Evolutionary conservation across 2,113 vertebrate genomes (phyloP), one percentile per base, ranked within the genome.

Genomic region (Phaethornis superciliosus): DNA sequence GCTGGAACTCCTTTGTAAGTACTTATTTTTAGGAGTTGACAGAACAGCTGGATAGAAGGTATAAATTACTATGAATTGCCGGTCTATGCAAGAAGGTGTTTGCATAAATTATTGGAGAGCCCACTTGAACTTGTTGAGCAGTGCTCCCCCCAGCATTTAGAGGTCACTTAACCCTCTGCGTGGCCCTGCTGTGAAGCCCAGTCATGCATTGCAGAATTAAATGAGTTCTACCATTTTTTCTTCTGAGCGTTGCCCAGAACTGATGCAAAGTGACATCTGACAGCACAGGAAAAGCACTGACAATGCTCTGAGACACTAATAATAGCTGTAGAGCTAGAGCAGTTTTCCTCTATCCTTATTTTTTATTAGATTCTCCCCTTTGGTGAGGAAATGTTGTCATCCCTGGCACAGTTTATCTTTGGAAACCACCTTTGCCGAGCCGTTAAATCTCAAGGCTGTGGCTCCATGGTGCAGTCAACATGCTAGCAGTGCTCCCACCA

Each of bases 231-330:
- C 84, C 58, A 32, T 88, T 96, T 90, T 49, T 88, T 89, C 81
- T 91, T 86, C 77, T 16, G 88, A 76, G 83, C 74, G 1, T 71
- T 77, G 86, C 90, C 95, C 93, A 92, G 95, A 94, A 90, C 77
- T 94, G 95, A 96, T 97, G 90, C 92, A 82, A 95, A 96, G 92
- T 92, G 95, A 96, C 95, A 95, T 90, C 95, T 95, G 95, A 92
- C 96, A 96, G 95, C 71, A 47, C 78, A 94, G 83, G 86, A 86
- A 77, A 89, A 91, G 86, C 83, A 85, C 76, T 55, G 86, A 89
- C 94, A 93, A 58, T 54, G 83, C 92, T 94, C 58, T 40, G 72
- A 94, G 91, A 90, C 85, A 90, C 85, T 94, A 95, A 94, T 96
- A 95, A 97, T 96, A 97, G 92, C 93, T 91, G 76, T 75, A 56